Base-by-base conservation (phyloP, 64 coral and sea anemone species). In the Porites lutea region DNA sequence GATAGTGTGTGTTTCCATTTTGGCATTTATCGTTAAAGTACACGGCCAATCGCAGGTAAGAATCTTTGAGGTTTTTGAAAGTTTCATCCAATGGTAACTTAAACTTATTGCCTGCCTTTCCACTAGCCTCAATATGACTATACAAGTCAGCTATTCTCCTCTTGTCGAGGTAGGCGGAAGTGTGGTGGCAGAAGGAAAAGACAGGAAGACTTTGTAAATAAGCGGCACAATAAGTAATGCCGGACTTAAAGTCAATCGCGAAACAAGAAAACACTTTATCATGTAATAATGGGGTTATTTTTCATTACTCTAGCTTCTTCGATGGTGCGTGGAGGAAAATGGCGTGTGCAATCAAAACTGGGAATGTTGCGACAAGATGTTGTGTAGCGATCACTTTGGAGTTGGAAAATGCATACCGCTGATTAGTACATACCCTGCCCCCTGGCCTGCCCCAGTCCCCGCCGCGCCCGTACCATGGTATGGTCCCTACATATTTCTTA, bases 391-490 rank as follows among this genome's bases (percentile, higher is more conserved):
- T 55, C 75, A 78, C 52, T 78, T 78, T 78, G 75, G 75, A 8
- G 6, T 78, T 18, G 75, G 75, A 19, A 78, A 78, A 51, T 78
- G 75, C 52, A 78, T 78, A 78, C 75, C 75, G 12, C 18, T 78
- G 4, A 78, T 16, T 10, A 37, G 27, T 37, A 20, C 75, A 55
- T 55, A 54, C 27, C 50, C 75, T 11, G 49, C 47, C 0, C 4
- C 75, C 1, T 78, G 75, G 75, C 75, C 75, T 55, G 18, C 51
- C 16, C 19, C 74, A 7, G 47, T 19, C 7, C 10, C 18, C 3
- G 8, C 52, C 55, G 51, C 46, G 18, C 75, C 75, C 6, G 50
- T 21, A 22, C 18, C 19, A 78, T 78, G 75, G 75, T 51, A 50
- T 22, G 13, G 12, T 75, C 72, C 72, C 13, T 78, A 2, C 3